Conservation (phyloP, 2,113 vertebrate species). For the Channa argus region DNA sequence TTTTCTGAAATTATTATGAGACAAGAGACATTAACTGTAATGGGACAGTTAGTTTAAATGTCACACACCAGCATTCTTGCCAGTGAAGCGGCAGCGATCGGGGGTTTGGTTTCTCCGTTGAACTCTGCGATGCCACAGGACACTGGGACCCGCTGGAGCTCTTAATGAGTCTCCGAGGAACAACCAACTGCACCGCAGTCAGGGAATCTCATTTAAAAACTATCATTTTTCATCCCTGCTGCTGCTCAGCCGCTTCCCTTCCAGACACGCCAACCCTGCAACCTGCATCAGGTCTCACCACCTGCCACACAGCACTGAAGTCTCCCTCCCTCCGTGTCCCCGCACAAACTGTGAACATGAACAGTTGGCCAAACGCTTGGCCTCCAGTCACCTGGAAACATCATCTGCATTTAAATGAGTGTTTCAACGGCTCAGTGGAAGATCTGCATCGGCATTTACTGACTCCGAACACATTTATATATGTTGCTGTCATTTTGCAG, state of each 20-base stretch:
- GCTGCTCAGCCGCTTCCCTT: conserved; percentile 7
- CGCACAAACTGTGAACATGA: conserved; percentile 14
- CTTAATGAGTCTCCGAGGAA: conserved; percentile 62
- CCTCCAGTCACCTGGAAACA: conserved; percentile 44
- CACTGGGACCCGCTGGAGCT: conserved; percentile 22
- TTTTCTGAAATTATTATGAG: too few species aligned
- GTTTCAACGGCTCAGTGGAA: neutral
- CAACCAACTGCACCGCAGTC: conserved; percentile 30
- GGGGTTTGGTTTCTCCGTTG: conserved; percentile 9
- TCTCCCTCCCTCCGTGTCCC: neutral
- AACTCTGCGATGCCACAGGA: conserved; percentile 42
- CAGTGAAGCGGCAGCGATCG: conserved; percentile 5
- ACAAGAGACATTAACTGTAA: too few species aligned
- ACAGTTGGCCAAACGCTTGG: conserved; percentile 25
- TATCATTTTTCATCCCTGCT: conserved; percentile 14
- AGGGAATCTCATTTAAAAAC: conserved; percentile 43
- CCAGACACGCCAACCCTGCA: conserved; percentile 26
- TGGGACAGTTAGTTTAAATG: too few species aligned
- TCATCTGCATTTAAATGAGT: conserved; percentile 58
- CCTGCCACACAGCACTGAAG: conserved; percentile 18
- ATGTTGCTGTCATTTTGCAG: too few species aligned
- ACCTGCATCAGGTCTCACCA: conserved; percentile 25
- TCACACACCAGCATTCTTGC: neutral
- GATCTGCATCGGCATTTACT: conserved; percentile 3
- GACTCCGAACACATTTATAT: too few species aligned